Evolutionary conservation across 1,140 invertebrate genomes (phyloP).

Genomic region (Drosophila ohnishii): DNA sequence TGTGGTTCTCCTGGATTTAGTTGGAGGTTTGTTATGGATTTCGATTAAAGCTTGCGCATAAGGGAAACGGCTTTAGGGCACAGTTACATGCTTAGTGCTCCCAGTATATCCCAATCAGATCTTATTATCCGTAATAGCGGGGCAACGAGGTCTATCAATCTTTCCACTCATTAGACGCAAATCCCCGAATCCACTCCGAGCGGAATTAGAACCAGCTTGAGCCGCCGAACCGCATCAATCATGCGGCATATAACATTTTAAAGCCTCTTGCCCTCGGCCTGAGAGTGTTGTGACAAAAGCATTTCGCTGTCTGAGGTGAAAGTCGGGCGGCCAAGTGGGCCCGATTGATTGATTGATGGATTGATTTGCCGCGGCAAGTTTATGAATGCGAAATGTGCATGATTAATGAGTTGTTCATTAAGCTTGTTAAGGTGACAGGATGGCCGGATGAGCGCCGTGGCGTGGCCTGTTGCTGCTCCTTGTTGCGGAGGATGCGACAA

Average conservation of each 20-base stretch:
- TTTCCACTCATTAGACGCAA: slow-evolving; percentile 60
- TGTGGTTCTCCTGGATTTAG: slow-evolving; percentile 48
- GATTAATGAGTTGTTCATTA: slow-evolving; percentile 81
- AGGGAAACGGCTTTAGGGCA: neutral
- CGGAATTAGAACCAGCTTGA: slow-evolving; percentile 41
- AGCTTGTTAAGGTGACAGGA: slow-evolving; percentile 78
- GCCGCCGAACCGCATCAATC: slow-evolving; percentile 62
- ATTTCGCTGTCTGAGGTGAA: slow-evolving; percentile 58
- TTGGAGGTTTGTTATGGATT: slow-evolving; percentile 16
- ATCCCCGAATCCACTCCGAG: slow-evolving; percentile 35
- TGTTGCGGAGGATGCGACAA: slow-evolving; percentile 36
- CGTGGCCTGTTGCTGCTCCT: slow-evolving; percentile 57
- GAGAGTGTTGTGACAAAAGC: slow-evolving; percentile 73
- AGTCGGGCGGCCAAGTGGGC: slow-evolving; percentile 68
- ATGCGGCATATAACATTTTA: slow-evolving; percentile 61
- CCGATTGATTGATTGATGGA: slow-evolving; percentile 78
- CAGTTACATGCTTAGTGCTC: neutral
- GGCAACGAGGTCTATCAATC: slow-evolving; percentile 46
- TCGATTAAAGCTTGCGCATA: slow-evolving; percentile 9
- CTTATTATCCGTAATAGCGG: slow-evolving; percentile 16
- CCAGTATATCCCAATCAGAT: slow-evolving; percentile 20
- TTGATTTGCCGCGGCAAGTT: slow-evolving; percentile 75
- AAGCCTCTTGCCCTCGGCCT: slow-evolving; percentile 44
- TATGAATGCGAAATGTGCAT: slow-evolving; percentile 78
- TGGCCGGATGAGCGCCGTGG: slow-evolving; percentile 23